phyloP scores from a whole-genome alignment of 2,797 vertebrate genomes.

The Graptemys geographica region DNA sequence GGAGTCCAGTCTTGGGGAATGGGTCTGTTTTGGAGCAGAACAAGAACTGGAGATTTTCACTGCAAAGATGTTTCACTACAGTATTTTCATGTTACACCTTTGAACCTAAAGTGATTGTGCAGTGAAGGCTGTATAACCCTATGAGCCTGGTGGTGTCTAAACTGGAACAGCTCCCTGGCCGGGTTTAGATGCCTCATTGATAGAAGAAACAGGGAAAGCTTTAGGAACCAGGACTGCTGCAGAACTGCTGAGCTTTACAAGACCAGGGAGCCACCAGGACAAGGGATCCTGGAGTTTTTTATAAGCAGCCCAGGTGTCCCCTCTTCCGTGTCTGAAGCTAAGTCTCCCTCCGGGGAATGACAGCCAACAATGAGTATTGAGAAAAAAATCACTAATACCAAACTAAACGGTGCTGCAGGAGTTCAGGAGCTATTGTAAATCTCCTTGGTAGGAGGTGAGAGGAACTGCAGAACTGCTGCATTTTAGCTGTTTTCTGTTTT shows the following conservation, averaged over 20 bases:
- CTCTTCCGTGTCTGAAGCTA: neutral
- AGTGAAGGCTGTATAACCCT: neutral
- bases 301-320: neutral
- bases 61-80: neutral
- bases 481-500: neutral
- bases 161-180: neutral
- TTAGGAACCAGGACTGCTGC: fast-evolving
- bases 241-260: neutral
- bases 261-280: neutral
- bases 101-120: neutral
- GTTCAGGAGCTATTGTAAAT: neutral
- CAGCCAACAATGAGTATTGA: neutral
- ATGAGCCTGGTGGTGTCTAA: neutral
- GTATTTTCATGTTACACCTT: neutral
- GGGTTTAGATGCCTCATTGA: neutral
- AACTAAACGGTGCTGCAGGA: neutral
- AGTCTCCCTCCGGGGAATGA: neutral
- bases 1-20: neutral
- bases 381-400: neutral
- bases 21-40: neutral
- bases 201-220: neutral
- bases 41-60: neutral
- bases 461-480: neutral
- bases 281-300: neutral
- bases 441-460: neutral